Evolutionary conservation across 2,888 invertebrate genomes (phyloP), one percentile per base, ranked within the genome.

Genomic region (Nephrocerus scutellatus): DNA sequence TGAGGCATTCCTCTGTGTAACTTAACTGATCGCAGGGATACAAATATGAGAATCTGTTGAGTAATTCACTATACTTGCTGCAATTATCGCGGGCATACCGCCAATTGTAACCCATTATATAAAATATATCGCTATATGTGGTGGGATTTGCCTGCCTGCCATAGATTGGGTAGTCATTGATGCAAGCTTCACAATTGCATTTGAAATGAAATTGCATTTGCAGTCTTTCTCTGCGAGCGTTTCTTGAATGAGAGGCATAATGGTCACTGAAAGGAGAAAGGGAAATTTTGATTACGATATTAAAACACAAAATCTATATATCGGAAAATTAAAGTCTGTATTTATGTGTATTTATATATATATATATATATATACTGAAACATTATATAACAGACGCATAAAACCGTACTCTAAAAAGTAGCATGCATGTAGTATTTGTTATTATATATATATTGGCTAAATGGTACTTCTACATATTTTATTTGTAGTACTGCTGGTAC

Each of bases 101-200:
- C 48, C 56, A 61, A 42, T 68, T 55, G 36, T 58, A 63, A 26
- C 53, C 54, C 37, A 57, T 57, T 35, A 68, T 40, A 13, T 55
- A 52, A 23, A 54, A 52, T 43, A 61, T 56, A 37, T 65, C 61
- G 12, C 50, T 50, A 21, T 55, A 55, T 25, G 56, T 50, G 13
- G 57, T 53, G 2, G 56, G 56, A 29, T 40, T 44, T 10, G 71
- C 60, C 50, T 80, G 55, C 24, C 69, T 44, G 0, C 57, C 32
- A 54, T 77, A 81, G 2, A 68, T 57, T 1, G 85, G 83, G 80
- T 84, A 89, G 48, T 83, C 66, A 30, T 77, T 60, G n/a, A 59
- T 53, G 52, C 93, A 93, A 1, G 89, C 80, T 52, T 74, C 72
- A 59, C 93, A 93, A 3, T 66, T 51, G 54, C 93, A 93, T 2